A percentile compares a stretch with the other conserved stretches of the same genome.
Evolutionary conservation across 2,888 invertebrate genomes (phyloP).

Genomic region (Lypha dubia): DNA sequence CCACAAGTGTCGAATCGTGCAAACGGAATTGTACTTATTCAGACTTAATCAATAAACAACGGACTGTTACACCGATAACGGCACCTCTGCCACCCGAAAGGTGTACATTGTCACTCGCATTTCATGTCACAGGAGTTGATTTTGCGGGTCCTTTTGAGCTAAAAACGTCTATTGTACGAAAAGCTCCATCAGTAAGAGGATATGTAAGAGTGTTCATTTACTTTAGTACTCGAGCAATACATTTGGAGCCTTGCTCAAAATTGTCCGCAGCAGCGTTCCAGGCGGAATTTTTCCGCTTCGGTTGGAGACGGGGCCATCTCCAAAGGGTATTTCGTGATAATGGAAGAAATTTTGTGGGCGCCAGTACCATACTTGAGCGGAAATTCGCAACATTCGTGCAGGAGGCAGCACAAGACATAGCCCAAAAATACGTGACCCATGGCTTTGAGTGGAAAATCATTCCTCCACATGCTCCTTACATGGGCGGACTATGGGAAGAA

Average conservation of each 20-base stretch:
- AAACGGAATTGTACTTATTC: no score
- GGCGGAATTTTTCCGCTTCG: constrained; percentile 27
- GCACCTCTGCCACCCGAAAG: no score
- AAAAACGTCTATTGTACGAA: background rate
- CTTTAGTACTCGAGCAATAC: constrained; percentile 12
- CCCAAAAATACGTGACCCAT: constrained; percentile 21
- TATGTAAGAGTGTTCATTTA: constrained; percentile 6
- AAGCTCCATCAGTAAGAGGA: background rate
- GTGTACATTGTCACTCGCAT: no score
- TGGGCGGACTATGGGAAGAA: no score
- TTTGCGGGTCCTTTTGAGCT: constrained; percentile 3
- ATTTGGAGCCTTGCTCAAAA: constrained; percentile 31
- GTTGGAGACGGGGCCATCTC: constrained; percentile 42
- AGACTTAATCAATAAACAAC: no score
- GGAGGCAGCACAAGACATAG: constrained; percentile 2
- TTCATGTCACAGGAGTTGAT: no score
- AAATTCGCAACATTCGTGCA: background rate
- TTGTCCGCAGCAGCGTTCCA: constrained; percentile 24
- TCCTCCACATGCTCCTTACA: constrained; percentile 29
- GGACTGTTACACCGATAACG: no score
- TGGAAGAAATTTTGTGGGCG: constrained; percentile 15
- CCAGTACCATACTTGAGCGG: no score
- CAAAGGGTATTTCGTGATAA: background rate
- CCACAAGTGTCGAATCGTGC: no score
- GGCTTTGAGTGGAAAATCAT: constrained; percentile 55